These are phyloP conservation scores for Neotoxoptera formosana DNA, from an alignment of 1,140 invertebrate species.

Conservation along the genomic window DNA sequence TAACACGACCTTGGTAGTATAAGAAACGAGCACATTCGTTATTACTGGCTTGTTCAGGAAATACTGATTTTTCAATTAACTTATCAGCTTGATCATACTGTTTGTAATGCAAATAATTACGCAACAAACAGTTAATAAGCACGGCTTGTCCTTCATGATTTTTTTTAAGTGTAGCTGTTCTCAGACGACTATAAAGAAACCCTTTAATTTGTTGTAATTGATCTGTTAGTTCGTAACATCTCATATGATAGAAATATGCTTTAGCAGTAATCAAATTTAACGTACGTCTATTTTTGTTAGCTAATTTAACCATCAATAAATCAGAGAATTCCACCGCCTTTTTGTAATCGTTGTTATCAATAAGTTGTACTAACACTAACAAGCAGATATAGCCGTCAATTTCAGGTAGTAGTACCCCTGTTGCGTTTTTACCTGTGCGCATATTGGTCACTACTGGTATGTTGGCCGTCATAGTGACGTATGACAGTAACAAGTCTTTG, in stretches of 20 bases:
- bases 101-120: slow-evolving; percentile 96
- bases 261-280: slow-evolving; percentile 95
- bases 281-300: slow-evolving; percentile 87
- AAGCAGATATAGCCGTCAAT: slow-evolving; percentile 96
- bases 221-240: slow-evolving; percentile 89
- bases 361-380: slow-evolving; percentile 85
- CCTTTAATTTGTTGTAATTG: slow-evolving; percentile 87
- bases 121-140: slow-evolving; percentile 91
- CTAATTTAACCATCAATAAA: slow-evolving; percentile 85
- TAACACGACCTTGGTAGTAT: slow-evolving; percentile 97
- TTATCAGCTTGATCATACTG: slow-evolving; percentile 96
- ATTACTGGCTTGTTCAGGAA: slow-evolving; percentile 96
- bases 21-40: slow-evolving; percentile 98
- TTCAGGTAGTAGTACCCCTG: slow-evolving; percentile 85
- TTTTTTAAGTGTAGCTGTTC: slow-evolving; percentile 93
- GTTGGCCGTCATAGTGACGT: slow-evolving; percentile 66
- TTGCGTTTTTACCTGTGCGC: slow-evolving; percentile 70
- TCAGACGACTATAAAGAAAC: slow-evolving; percentile 87
- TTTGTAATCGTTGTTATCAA: slow-evolving; percentile 81
- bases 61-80: slow-evolving; percentile 94
- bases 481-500: slow-evolving; percentile 76
- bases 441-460: slow-evolving; percentile 72
- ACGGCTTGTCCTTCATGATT: slow-evolving; percentile 98
- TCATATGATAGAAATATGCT: slow-evolving; percentile 95
- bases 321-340: slow-evolving; percentile 84